These are phyloP conservation scores for Rhyacophila brunnea DNA, from an alignment of 1,140 invertebrate genomes.

Conservation along the genomic window DNA sequence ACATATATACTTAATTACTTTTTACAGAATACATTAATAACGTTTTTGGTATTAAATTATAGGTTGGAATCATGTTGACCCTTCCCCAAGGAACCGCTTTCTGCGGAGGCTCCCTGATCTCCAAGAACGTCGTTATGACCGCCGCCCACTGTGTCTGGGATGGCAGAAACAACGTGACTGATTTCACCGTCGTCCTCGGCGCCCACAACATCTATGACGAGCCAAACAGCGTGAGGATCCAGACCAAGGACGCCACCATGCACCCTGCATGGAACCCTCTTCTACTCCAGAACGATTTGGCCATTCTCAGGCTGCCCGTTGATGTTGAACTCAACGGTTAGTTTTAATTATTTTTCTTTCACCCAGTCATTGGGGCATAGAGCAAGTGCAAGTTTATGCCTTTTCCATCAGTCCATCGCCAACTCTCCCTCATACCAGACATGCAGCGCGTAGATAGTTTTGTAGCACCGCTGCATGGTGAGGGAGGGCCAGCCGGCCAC, in stretches of 20 bases:
- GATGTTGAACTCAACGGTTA: slow-evolving; percentile 52
- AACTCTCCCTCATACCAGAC: too few species aligned
- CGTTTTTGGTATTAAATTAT: too few species aligned
- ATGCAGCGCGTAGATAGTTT: too few species aligned
- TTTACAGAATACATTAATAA: too few species aligned
- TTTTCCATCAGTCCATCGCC: too few species aligned
- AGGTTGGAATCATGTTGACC: slow-evolving; percentile 30
- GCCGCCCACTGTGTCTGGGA: slow-evolving; percentile 59
- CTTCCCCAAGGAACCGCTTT: slow-evolving; percentile 45
- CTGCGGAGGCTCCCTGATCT: slow-evolving; percentile 63
- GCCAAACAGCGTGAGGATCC: slow-evolving; percentile 44
- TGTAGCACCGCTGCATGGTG: too few species aligned
- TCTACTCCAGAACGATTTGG: slow-evolving; percentile 55
- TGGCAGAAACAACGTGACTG: slow-evolving; percentile 10
- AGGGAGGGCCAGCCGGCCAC: too few species aligned
- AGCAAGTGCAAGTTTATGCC: too few species aligned
- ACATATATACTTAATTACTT: too few species aligned
- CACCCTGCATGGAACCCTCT: slow-evolving; percentile 51
- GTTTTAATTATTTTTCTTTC: slow-evolving; percentile 4
- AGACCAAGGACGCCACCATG: slow-evolving; percentile 45
- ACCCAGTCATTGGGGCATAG: too few species aligned
- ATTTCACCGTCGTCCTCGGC: slow-evolving; percentile 46
- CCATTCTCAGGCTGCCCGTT: slow-evolving; percentile 53
- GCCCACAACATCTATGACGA: slow-evolving; percentile 51
- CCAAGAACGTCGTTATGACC: slow-evolving; percentile 55